Base-by-base conservation (phyloP, 2,113 vertebrate species). In the Aepyceros melampus region DNA sequence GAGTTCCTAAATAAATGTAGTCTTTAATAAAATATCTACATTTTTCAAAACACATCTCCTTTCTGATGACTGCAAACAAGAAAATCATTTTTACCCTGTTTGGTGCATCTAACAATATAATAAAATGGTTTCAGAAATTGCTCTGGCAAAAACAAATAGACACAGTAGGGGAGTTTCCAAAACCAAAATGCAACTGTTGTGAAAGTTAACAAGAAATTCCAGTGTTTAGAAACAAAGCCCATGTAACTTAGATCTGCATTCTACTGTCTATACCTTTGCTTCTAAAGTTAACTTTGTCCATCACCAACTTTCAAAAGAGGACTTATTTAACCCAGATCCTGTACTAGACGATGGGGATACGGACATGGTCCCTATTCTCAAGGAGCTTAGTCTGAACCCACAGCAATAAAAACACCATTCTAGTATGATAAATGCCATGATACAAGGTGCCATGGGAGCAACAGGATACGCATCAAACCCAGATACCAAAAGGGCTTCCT, bases 251-350 rank as follows among this genome's bases (percentile, higher is more conserved):
- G 25, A 92, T 53, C 51, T 86, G 62, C 8, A 25, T n/a, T 51
- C 47, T 36, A 47, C 31, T 14, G 1, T 83, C 45, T 87, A 27
- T 7, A 62, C 29, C 29, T 89, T 31, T n/a, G 45, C 92, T 60
- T 92, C 31, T 94, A 25, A 96, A 64, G 74, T 56, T 94, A 97
- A 88, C 58, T 84, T 45, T 88, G 55, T 94, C 40, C 53, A 87
- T 10, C 31, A 84, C 10, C 47, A 87, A 25, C 55, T 88, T 91
- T 82, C 33, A 89, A 83, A 87, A 53, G 92, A 43, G 17, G 23
- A 79, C 43, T 45, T 67, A 74, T 58, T 76, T 36, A 45, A 87
- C 17, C 82, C 91, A 95, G 27, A 83, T 67, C 31, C 76, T 91
- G 43, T 82, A 13, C 51, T 49, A 36, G 47, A 47, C 9, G 23